phyloP scores from a whole-genome alignment of 2,113 vertebrate genomes.

The Ramphastos sulfuratus region DNA sequence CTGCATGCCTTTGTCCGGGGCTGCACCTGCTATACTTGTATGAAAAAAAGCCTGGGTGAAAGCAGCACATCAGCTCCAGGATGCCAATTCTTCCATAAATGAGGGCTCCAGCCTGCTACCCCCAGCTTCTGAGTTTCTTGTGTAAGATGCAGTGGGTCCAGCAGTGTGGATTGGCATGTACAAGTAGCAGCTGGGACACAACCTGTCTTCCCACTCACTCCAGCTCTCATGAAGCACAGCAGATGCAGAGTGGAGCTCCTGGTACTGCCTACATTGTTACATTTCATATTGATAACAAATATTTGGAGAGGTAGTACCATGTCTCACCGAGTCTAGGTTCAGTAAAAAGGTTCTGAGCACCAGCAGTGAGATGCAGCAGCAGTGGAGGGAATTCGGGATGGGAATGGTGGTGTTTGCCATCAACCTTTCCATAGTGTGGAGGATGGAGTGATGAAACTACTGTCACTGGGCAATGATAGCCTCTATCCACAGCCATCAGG shows the following conservation, averaged over 20 bases:
- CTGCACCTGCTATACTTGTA: background rate
- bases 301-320: background rate
- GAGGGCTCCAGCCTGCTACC: background rate
- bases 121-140: background rate
- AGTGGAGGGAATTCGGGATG: background rate
- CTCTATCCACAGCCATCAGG: background rate
- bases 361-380: background rate
- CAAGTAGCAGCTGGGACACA: background rate
- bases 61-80: background rate
- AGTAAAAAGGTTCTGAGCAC: background rate
- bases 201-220: background rate
- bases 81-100: background rate
- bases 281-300: background rate
- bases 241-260: background rate
- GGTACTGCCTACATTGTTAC: background rate
- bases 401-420: background rate
- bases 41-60: background rate
- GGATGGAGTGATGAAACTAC: background rate
- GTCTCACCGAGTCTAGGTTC: background rate
- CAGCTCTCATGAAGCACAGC: background rate
- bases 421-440: rapidly evolving
- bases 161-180: rapidly evolving
- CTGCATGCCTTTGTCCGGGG: background rate
- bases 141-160: background rate
- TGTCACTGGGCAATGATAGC: background rate